These are phyloP conservation scores for Lepus townsendii DNA, from an alignment of 2,797 vertebrate species.

Conservation along the genomic window DNA sequence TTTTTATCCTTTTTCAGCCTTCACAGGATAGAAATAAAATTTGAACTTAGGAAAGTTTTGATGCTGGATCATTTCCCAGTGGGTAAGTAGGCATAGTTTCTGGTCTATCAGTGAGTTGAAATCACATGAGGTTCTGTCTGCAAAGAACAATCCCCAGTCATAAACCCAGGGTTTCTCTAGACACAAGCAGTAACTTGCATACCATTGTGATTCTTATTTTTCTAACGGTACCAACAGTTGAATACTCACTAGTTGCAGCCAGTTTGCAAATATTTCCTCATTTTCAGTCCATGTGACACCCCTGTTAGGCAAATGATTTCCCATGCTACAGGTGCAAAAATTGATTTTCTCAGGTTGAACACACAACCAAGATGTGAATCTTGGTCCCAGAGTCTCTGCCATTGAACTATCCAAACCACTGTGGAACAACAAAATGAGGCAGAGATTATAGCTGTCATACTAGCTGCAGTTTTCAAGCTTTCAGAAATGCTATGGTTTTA, in stretches of 20 bases:
- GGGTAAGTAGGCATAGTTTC: not conserved
- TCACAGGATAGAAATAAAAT: slow-evolving; percentile 6
- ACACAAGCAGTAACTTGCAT: not conserved
- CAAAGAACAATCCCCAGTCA: not conserved
- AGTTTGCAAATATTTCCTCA: not conserved
- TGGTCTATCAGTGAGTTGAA: not conserved
- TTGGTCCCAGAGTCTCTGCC: not conserved
- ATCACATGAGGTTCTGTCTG: not conserved
- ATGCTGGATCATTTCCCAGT: not conserved
- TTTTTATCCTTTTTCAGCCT: not conserved
- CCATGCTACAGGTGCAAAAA: not conserved
- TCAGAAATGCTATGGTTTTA: not conserved
- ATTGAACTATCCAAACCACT: not conserved
- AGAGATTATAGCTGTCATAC: not conserved
- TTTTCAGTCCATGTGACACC: not conserved
- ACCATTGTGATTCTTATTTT: not conserved
- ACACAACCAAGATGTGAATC: not conserved
- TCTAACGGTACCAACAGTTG: not conserved
- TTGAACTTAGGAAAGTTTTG: not conserved
- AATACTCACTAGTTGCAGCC: not conserved
- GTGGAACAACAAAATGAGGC: not conserved
- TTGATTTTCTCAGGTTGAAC: not conserved
- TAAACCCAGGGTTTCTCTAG: not conserved
- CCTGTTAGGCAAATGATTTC: not conserved
- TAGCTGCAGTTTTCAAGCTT: not conserved